Evolutionary conservation across 1,140 invertebrate species (phyloP), one percentile per base, ranked within the genome.

Genomic region (Coenobita brevimanus): DNA sequence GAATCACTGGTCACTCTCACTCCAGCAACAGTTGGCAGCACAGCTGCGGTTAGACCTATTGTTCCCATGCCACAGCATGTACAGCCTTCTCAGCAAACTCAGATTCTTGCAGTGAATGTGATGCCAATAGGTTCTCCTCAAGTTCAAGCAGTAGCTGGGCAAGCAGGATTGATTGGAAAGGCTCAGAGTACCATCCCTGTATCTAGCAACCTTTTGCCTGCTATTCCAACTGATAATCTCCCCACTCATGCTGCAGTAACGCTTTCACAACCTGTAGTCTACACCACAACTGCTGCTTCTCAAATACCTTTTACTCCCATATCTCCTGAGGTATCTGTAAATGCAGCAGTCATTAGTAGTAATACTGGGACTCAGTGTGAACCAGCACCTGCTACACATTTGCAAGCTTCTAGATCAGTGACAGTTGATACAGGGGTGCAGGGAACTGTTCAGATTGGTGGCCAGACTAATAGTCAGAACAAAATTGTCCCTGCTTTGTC

Each of bases 1-100:
- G 85, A 71, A 13, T 89, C 91, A 15, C 82, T 92, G n/a, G 62
- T 91, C 41, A 91, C 91, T 27, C 89, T 91, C 69, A 71, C 91
- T 60, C 82, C 89, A 43, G 90, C 69, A 73, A 89, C 88, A 38
- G 90, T 73, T 82, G 91, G 90, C 15, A 79, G 81, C 13, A 90
- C 89, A 13, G 89, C 89, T 41, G 33, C 62, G 62, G 89, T 80
- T 43, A 83, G 76, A 75, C 81, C 89, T 43, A 86, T 88, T 54
- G 85, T 82, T 38, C 80, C 80, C 27, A 64, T 89, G 24, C 50
- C 71, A 21, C 89, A 84, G 71, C 73, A 82, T 24, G 36, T 80
- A 13, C 60, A 82, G n/a, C 57, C 75, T 3, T 36, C 85, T 57
- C 81, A 73, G 41, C 79, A 86, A 64, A 41, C 82, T 38, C 89